Conservation (phyloP, 1,140 invertebrate genomes). For the Bicyclus anynana region DNA sequence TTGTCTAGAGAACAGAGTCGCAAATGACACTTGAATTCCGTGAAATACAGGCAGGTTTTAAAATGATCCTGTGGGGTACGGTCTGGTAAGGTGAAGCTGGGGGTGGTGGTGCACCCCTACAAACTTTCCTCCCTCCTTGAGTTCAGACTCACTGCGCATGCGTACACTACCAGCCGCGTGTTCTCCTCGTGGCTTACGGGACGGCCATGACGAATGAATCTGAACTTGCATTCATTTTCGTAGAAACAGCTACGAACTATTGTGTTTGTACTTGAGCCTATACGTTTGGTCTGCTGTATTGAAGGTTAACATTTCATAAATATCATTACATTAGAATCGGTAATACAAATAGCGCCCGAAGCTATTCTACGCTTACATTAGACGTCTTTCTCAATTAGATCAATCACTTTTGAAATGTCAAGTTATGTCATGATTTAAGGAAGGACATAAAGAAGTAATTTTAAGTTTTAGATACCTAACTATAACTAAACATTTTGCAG, state of each 20-base stretch:
- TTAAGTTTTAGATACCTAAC: no score
- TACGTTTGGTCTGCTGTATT: background rate
- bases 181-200: conserved; percentile 54
- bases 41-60: conserved; percentile 62
- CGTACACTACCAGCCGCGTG: conserved; percentile 58
- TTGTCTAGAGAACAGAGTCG: conserved; percentile 43
- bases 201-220: conserved; percentile 41
- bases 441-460: no score
- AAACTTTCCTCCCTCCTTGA: conserved; percentile 9
- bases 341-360: no score
- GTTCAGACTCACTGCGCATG: conserved; percentile 44
- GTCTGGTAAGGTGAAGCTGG: conserved; percentile 17
- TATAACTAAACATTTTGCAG: no score
- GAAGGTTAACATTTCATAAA: background rate
- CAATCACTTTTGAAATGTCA: no score
- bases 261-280: background rate
- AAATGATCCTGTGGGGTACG: conserved; percentile 31
- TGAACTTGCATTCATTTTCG: conserved; percentile 27
- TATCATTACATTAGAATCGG: no score
- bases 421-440: no score
- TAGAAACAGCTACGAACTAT: conserved; percentile 15
- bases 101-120: conserved; percentile 8
- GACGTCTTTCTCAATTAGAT: no score
- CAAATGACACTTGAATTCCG: conserved; percentile 46
- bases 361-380: no score